Evolutionary conservation across 2,888 invertebrate species (phyloP), one percentile per base, ranked within the genome.

Genomic region (Brenthis hecate): DNA sequence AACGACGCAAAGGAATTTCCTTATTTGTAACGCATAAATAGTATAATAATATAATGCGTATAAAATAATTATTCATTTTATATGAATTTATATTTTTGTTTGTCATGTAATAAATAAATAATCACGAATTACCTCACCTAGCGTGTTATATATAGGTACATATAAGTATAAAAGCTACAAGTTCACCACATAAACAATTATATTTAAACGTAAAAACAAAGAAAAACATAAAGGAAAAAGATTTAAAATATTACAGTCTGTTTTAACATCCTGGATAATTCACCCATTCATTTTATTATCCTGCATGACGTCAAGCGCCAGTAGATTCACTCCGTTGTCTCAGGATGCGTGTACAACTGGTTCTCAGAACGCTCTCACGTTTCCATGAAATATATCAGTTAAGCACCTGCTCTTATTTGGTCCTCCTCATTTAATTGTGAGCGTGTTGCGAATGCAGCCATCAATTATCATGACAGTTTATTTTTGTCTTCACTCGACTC

Each of bases 371-470:
- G 84, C 78, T 81, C 81, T 83, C 82, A 83, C 81, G 81, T 77
- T 87, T 88, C 85, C 81, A 81, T 82, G 85, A 85, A 86, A 70
- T 78, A 76, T 74, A 79, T 81, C 84, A 81, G 81, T 84, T 80
- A 80, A 76, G 77, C 88, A 89, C 88, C 90, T 90, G 89, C 84
- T 83, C 80, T 80, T 79, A 83, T 87, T 84, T 81, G 82, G 81
- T 77, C 76, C 79, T 78, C 76, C 74, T 69, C 78, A 77, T 83
- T 85, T 85, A 86, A 85, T 85, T 83, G 85, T 85, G 81, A 81
- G 80, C 80, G 74, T 77, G 78, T 78, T 78, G 77, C 80, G 76
- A 85, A 84, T 82, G 81, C 78, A 79, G 79, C 82, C 82, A 88
- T 88, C 84, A 87, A 86, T 88, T 85, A 86, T 77, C 76, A 79